Conservation (phyloP, 2,113 vertebrate species). For the Euleptes europaea region DNA sequence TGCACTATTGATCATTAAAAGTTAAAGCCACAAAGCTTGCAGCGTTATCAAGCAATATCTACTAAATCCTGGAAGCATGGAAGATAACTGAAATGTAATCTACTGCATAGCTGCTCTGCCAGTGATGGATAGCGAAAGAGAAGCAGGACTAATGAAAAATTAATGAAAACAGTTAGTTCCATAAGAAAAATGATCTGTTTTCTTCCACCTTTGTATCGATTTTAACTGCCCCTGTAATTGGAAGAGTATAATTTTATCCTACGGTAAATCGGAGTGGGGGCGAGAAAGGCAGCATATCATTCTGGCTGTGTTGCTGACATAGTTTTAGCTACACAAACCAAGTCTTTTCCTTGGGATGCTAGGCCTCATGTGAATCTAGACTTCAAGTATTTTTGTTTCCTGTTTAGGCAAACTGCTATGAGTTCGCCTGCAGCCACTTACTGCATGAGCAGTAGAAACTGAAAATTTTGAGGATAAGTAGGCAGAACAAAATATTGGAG, state of each 20-base stretch:
- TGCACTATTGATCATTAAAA: slow-evolving; percentile 73
- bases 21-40: slow-evolving; percentile 60
- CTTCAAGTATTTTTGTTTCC: slow-evolving; percentile 50
- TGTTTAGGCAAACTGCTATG: slow-evolving; percentile 60
- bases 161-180: slow-evolving; percentile 77
- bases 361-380: slow-evolving; percentile 40
- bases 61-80: slow-evolving; percentile 59
- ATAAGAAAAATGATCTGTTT: slow-evolving; percentile 77
- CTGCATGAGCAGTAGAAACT: slow-evolving; percentile 35
- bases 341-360: slow-evolving; percentile 55
- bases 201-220: slow-evolving; percentile 76
- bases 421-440: slow-evolving; percentile 59
- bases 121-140: slow-evolving; percentile 71
- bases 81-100: slow-evolving; percentile 62
- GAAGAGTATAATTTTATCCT: slow-evolving; percentile 75
- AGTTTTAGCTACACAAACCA: slow-evolving; percentile 53
- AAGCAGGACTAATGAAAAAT: slow-evolving; percentile 76
- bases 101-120: slow-evolving; percentile 58
- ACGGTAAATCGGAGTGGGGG: slow-evolving; percentile 64
- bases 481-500: slow-evolving; percentile 41
- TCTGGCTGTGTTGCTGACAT: slow-evolving; percentile 53
- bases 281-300: slow-evolving; percentile 37
- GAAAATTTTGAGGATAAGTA: slow-evolving; percentile 32
- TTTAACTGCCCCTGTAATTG: slow-evolving; percentile 76
- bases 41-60: slow-evolving; percentile 64